A percentile compares a stretch with the other conserved stretches of the same genome.
Conservation (phyloP, 1,140 invertebrate genomes). For the Pseudoatta argentina region DNA sequence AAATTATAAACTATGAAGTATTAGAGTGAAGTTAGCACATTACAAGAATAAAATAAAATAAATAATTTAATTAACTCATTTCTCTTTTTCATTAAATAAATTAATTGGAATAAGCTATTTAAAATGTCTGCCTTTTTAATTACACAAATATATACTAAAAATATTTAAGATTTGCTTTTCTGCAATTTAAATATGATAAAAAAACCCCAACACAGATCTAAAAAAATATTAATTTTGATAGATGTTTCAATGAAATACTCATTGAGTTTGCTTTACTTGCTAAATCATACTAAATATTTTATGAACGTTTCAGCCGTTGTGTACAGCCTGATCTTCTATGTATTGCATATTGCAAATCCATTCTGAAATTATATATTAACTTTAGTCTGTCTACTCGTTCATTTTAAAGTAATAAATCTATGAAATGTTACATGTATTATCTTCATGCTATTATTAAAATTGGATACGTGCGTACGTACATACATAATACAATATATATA, state of each 20-base stretch:
- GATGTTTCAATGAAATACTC: too few relatives aligned
- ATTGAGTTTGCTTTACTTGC: neutral
- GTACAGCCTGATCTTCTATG: neutral
- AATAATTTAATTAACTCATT: neutral
- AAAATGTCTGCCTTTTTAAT: too few relatives aligned
- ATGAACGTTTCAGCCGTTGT: neutral
- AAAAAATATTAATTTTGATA: too few relatives aligned
- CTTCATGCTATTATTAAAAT: neutral
- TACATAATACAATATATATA: neutral
- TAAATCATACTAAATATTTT: neutral
- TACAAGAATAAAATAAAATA: neutral
- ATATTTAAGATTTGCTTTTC: neutral
- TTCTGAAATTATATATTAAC: neutral
- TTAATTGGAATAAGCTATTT: neutral
- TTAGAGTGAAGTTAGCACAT: neutral
- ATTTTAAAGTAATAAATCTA: neutral
- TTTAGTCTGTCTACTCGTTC: neutral
- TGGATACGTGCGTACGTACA: neutral
- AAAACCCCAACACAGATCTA: too few relatives aligned
- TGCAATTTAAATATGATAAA: too few relatives aligned
- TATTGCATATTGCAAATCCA: neutral
- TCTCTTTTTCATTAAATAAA: neutral
- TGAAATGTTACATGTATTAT: neutral
- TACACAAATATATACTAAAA: neutral
- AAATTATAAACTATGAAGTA: neutral